phyloP scores from a whole-genome alignment of 2,888 invertebrate species.

The Eupithecia centaureata region DNA sequence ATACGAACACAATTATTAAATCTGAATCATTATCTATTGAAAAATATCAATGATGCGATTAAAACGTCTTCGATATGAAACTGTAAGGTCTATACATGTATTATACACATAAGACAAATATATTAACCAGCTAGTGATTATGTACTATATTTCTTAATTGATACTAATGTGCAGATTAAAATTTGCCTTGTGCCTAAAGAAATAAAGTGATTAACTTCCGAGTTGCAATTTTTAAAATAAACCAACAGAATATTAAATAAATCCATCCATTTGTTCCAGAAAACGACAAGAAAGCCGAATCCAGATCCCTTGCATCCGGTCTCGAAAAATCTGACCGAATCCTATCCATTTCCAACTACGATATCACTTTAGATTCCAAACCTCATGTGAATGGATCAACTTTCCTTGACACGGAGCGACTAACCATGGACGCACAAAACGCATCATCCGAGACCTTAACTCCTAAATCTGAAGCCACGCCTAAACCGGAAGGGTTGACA shows the following conservation, averaged over 20 bases:
- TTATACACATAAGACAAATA: no score
- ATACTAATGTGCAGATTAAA: no score
- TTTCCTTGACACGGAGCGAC: slow-evolving; percentile 64
- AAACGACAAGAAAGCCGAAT: slow-evolving; percentile 56
- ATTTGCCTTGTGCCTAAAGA: no score
- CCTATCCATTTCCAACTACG: slow-evolving; percentile 63
- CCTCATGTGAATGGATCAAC: slow-evolving; percentile 64
- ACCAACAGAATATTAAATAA: not conserved
- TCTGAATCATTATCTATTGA: no score
- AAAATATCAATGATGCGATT: no score
- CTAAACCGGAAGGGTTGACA: slow-evolving; percentile 32
- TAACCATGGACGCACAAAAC: slow-evolving; percentile 51
- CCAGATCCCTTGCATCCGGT: slow-evolving; percentile 65
- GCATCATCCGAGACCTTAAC: slow-evolving; percentile 54
- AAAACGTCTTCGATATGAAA: no score
- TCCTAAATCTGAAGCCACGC: slow-evolving; percentile 26
- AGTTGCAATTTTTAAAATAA: no score
- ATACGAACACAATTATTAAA: no score
- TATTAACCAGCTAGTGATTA: no score
- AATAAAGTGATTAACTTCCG: no score
- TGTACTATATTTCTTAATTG: no score
- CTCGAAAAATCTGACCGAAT: slow-evolving; percentile 59
- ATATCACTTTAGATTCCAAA: slow-evolving; percentile 56
- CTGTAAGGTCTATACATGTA: no score
- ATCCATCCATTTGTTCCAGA: slow-evolving; percentile 45